These are phyloP conservation scores for Formicarius rufipectus DNA, from an alignment of 2,113 vertebrate genomes.

Conservation along the genomic window DNA sequence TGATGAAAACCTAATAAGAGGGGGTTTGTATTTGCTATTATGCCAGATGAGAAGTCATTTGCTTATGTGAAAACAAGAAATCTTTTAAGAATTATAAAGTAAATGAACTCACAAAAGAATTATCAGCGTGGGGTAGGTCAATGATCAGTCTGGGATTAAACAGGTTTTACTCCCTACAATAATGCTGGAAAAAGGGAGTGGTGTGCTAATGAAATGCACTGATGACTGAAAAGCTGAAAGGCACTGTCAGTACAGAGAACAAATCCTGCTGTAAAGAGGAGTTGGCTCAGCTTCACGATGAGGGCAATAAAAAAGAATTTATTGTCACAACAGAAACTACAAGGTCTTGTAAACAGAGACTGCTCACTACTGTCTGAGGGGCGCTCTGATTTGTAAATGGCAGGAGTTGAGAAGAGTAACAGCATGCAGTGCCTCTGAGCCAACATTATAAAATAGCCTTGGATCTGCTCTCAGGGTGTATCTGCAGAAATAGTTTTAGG, in stretches of 20 bases:
- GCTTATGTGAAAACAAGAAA: not conserved
- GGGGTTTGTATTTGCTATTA: not conserved
- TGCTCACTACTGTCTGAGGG: not conserved
- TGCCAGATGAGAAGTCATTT: not conserved
- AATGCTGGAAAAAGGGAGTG: not conserved
- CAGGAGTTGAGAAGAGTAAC: not conserved
- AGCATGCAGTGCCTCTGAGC: not conserved
- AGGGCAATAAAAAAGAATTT: not conserved
- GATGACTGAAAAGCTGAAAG: not conserved
- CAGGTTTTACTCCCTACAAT: not conserved
- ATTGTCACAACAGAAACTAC: not conserved
- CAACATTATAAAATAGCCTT: not conserved
- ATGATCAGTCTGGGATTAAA: not conserved
- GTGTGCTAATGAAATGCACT: not conserved
- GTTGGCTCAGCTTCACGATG: not conserved
- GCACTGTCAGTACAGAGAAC: not conserved
- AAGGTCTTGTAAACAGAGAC: not conserved
- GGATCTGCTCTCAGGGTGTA: not conserved
- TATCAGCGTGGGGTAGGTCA: not conserved
- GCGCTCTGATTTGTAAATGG: not conserved
- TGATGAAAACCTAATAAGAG: not conserved
- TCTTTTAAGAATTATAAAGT: not conserved
- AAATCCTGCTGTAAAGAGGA: not conserved
- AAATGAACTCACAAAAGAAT: not conserved
- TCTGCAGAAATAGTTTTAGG: not conserved